phyloP scores from a whole-genome alignment of 2,888 invertebrate species.

The Lasioglossum leucozonium region DNA sequence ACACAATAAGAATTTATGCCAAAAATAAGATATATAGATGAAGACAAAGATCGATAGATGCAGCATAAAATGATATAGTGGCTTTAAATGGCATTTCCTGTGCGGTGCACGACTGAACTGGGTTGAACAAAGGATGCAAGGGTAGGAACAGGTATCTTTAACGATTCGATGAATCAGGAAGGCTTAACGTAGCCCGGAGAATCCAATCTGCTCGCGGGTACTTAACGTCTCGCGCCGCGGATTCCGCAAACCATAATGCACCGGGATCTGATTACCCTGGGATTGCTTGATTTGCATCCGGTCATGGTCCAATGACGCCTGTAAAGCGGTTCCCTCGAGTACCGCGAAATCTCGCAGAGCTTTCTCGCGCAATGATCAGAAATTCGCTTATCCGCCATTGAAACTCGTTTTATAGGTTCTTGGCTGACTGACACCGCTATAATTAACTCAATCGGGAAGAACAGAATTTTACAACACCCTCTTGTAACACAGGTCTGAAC shows the following conservation, averaged over 20 bases:
- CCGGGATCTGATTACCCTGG: conserved; percentile 62
- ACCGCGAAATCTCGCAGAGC: neutral
- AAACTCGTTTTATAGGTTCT: neutral
- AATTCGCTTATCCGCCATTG: neutral
- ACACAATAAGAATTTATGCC: too few relatives aligned
- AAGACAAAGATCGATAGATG: neutral
- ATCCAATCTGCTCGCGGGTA: conserved; percentile 23
- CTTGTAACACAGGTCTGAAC: accelerated
- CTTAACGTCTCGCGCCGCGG: conserved; percentile 33
- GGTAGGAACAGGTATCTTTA: neutral
- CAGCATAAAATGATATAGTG: neutral
- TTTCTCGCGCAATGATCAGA: neutral
- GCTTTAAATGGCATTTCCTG: neutral
- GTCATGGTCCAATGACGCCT: conserved; percentile 32
- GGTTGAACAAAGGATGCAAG: neutral
- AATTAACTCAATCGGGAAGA: neutral
- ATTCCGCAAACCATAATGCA: conserved; percentile 52
- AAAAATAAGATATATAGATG: neutral
- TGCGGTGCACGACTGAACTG: neutral
- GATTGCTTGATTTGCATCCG: conserved; percentile 76
- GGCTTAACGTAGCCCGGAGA: neutral
- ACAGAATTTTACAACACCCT: neutral
- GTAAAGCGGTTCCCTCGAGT: neutral
- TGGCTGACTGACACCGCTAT: neutral
- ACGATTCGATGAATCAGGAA: neutral